Percentiles rank a stretch among this genome's conserved stretches.
Conservation (phyloP, 1,140 invertebrate genomes). For the Heliconius melpomene region DNA sequence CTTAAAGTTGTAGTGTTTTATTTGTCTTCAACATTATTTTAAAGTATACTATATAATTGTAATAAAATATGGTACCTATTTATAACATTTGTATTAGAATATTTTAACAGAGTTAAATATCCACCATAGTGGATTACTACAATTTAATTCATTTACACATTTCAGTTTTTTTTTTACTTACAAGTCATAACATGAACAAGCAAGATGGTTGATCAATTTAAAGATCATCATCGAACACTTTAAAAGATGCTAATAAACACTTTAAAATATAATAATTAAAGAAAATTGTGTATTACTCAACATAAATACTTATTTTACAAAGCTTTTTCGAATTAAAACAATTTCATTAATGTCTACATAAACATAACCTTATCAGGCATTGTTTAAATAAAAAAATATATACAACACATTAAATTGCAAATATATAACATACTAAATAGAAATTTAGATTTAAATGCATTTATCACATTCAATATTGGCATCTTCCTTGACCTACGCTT, state of each 20-base stretch:
- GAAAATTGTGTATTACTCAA: background rate
- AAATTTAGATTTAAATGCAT: constrained; percentile 15
- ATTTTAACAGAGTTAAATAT: no score
- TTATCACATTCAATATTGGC: constrained; percentile 3
- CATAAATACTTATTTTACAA: background rate
- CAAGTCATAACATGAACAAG: background rate
- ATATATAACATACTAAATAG: background rate
- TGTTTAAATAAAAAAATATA: constrained; percentile 1
- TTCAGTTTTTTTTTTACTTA: background rate
- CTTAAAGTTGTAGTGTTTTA: no score
- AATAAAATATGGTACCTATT: no score
- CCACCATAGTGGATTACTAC: no score
- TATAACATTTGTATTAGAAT: no score
- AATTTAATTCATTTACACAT: background rate
- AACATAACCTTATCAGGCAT: constrained; percentile 14
- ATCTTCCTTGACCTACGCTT: constrained; percentile 16
- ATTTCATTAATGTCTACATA: background rate
- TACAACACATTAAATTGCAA: background rate
- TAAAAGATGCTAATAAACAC: background rate
- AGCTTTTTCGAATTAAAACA: background rate
- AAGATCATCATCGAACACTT: background rate
- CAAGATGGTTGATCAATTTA: background rate
- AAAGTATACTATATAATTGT: no score
- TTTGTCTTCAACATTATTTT: no score
- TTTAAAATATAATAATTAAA: background rate